Evolutionary conservation across 2,888 invertebrate species (phyloP).

Genomic region (Palloptera scutellata): DNA sequence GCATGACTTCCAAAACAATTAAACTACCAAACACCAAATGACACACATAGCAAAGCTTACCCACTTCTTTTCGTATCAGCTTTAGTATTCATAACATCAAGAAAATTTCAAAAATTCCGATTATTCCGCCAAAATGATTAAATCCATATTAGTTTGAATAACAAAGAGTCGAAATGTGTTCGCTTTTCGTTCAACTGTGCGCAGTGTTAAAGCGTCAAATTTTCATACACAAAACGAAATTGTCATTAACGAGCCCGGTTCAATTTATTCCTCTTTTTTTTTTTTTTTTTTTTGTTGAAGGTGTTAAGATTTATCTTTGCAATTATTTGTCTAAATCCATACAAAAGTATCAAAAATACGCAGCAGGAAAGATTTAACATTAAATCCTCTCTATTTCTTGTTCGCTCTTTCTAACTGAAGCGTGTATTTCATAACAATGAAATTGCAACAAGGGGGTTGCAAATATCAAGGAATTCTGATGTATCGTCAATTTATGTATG

Average conservation of each 20-base stretch:
- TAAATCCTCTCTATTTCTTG: background rate
- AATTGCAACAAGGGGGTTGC: background rate
- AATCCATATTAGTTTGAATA: slow-evolving; percentile 41
- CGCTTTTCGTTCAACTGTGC: too few relatives aligned
- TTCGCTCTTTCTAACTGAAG: background rate
- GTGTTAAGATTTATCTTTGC: slow-evolving; percentile 63
- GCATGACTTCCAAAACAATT: too few relatives aligned
- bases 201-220: background rate
- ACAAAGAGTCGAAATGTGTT: slow-evolving; percentile 6
- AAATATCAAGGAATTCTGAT: too few relatives aligned
- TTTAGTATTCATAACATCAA: background rate
- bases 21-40: too few relatives aligned
- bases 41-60: too few relatives aligned
- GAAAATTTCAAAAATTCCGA: slow-evolving; percentile 13
- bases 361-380: slow-evolving; percentile 28
- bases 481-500: too few relatives aligned
- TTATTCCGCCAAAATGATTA: slow-evolving; percentile 45
- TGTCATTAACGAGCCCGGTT: slow-evolving; percentile 51
- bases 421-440: background rate
- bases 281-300: slow-evolving; percentile 58
- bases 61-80: too few relatives aligned
- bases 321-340: slow-evolving; percentile 49
- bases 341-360: slow-evolving; percentile 40
- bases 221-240: slow-evolving; percentile 26
- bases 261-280: too few relatives aligned